Conservation (phyloP, 1,140 invertebrate species). For the Drosophila pseudoananassae region DNA sequence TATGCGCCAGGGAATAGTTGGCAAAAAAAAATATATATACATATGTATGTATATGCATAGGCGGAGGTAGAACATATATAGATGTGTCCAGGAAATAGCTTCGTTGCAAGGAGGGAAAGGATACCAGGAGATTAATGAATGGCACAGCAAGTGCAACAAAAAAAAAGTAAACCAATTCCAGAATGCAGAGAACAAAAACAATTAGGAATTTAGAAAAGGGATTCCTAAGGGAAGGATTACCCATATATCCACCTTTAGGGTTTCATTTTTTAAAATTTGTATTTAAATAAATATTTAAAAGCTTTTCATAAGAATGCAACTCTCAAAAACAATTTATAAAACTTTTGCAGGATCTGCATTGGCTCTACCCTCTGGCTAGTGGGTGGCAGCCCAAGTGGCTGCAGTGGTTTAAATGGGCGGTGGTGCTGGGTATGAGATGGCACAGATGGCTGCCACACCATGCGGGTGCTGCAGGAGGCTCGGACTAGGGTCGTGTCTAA, state of each 20-base stretch:
- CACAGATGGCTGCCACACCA: slow-evolving; percentile 2
- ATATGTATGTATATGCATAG: neutral
- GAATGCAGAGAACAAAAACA: slow-evolving; percentile 8
- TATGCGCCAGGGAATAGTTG: slow-evolving; percentile 3
- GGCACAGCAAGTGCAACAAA: slow-evolving; percentile 2
- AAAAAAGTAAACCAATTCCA: slow-evolving; percentile 9
- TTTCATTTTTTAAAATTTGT: too few relatives aligned
- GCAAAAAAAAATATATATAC: slow-evolving; percentile 8
- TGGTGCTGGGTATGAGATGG: neutral
- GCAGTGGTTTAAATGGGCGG: slow-evolving; percentile 13
- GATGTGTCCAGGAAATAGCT: slow-evolving; percentile 15
- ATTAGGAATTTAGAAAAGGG: slow-evolving; percentile 25
- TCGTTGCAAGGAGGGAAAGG: neutral
- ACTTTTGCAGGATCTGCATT: slow-evolving; percentile 21
- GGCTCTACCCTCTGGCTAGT: neutral
- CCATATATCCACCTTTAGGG: too few relatives aligned
- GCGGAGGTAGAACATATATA: slow-evolving; percentile 4
- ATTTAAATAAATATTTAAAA: neutral
- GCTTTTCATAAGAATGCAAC: neutral
- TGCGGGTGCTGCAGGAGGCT: slow-evolving; percentile 43
- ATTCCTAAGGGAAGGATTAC: too few relatives aligned
- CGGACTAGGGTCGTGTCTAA: slow-evolving; percentile 74
- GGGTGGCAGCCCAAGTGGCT: slow-evolving; percentile 10
- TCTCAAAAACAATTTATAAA: slow-evolving; percentile 28
- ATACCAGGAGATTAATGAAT: slow-evolving; percentile 12